Evolutionary conservation across 2,797 vertebrate genomes (phyloP).

Genomic region (Antennarius maculatus): DNA sequence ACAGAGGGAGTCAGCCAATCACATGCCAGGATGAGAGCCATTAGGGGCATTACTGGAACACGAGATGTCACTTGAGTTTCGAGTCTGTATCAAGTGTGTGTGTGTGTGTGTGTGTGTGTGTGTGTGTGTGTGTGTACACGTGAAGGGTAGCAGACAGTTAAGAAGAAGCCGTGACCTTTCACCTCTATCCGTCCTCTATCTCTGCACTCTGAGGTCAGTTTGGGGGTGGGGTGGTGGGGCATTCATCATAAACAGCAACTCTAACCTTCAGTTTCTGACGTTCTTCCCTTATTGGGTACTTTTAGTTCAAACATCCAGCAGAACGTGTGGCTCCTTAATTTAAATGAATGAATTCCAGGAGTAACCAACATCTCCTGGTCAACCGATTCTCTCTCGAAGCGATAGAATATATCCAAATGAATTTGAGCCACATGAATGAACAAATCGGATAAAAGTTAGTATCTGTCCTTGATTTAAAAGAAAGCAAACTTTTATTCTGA

Average conservation of each 20-base stretch:
- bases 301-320: not conserved
- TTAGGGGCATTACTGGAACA: slow-evolving; percentile 44
- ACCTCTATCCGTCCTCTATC: not conserved
- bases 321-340: slow-evolving; percentile 1
- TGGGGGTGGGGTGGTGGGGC: slow-evolving; percentile 40
- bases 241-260: slow-evolving; percentile 33
- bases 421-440: not conserved
- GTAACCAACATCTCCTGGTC: not conserved
- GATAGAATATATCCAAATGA: not conserved
- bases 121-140: not conserved
- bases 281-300: not conserved
- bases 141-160: slow-evolving; percentile 11
- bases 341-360: slow-evolving; percentile 2
- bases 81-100: slow-evolving; percentile 14
- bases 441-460: slow-evolving; percentile 13
- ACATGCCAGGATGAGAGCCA: slow-evolving; percentile 43
- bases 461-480: not conserved
- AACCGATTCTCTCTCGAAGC: slow-evolving; percentile 1
- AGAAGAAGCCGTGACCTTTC: not conserved
- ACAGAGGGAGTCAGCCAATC: slow-evolving; percentile 73
- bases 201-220: not conserved
- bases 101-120: slow-evolving; percentile 9
- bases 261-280: slow-evolving; percentile 26
- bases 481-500: slow-evolving; percentile 15
- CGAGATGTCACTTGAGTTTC: slow-evolving; percentile 43